Evolutionary conservation across 2,113 vertebrate species (phyloP).

Genomic region (Anguilla japonica): DNA sequence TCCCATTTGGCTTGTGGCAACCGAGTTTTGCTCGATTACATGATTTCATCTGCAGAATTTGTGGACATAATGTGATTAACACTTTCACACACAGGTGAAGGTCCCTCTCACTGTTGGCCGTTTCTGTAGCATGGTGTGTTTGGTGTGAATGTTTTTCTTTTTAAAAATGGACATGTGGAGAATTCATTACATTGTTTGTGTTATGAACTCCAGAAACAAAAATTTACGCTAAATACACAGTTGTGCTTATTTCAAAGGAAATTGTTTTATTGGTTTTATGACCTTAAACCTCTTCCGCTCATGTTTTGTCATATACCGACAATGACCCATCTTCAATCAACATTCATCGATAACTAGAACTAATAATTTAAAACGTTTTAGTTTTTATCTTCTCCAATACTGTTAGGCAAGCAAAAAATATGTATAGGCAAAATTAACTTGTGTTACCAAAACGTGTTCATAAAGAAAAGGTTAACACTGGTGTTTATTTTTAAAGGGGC

Average conservation of each 20-base stretch:
- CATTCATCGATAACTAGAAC: not conserved
- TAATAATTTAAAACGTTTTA: no score
- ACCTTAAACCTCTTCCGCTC: not conserved
- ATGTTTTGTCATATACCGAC: not conserved
- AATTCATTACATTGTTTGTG: not conserved
- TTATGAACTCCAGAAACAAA: no score
- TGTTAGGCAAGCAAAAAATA: no score
- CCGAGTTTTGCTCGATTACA: not conserved
- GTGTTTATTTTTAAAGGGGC: no score
- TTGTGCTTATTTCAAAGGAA: not conserved
- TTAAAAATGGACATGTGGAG: not conserved
- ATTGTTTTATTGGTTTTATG: not conserved
- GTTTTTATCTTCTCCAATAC: no score
- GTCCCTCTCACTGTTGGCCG: no score
- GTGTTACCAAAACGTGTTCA: no score
- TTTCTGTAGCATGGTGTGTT: not conserved
- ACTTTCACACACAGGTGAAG: not conserved
- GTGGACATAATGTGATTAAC: not conserved
- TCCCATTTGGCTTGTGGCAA: not conserved
- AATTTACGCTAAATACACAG: no score
- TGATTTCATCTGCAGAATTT: not conserved
- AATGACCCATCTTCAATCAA: not conserved
- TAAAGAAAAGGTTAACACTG: no score
- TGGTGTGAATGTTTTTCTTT: not conserved
- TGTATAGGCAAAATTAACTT: no score